phyloP scores from a whole-genome alignment of 2,113 vertebrate species.

The Ascaphus truei region DNA sequence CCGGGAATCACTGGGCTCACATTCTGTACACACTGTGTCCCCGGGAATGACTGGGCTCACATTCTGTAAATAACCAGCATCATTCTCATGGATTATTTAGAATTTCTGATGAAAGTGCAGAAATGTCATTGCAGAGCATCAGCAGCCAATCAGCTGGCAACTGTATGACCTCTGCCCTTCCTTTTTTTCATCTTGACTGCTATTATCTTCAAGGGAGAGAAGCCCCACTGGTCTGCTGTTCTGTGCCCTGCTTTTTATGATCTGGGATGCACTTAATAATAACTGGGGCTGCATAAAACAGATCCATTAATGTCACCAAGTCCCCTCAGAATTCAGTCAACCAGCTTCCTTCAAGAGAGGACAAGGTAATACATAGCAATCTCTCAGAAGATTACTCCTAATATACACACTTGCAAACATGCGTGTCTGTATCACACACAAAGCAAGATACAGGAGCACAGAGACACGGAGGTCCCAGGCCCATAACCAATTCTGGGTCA shows the following conservation, averaged over 20 bases:
- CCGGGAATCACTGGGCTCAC: background rate
- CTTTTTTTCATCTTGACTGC: slow-evolving; percentile 68
- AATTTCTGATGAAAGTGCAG: slow-evolving; percentile 70
- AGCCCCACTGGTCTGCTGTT: slow-evolving; percentile 70
- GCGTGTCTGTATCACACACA: slow-evolving; percentile 11
- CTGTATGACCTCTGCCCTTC: slow-evolving; percentile 70
- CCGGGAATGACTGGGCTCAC: background rate
- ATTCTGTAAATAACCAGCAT: slow-evolving; percentile 55
- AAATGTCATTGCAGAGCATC: slow-evolving; percentile 61
- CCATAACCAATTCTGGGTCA: background rate
- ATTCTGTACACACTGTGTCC: background rate
- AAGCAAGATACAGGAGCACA: background rate
- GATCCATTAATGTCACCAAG: slow-evolving; percentile 63
- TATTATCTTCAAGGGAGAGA: slow-evolving; percentile 77
- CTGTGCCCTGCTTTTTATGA: slow-evolving; percentile 56
- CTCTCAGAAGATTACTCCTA: background rate
- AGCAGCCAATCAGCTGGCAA: slow-evolving; percentile 69
- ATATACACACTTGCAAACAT: too few species aligned
- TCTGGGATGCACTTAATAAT: slow-evolving; percentile 60
- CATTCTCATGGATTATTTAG: slow-evolving; percentile 64
- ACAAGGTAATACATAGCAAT: slow-evolving; percentile 22
- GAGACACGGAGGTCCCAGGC: background rate
- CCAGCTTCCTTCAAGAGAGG: slow-evolving; percentile 49
- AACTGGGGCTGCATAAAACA: slow-evolving; percentile 64
- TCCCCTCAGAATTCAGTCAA: slow-evolving; percentile 60